These are phyloP conservation scores for Drosophila bifasciata DNA, from an alignment of 1,140 invertebrate genomes.

Conservation along the genomic window DNA sequence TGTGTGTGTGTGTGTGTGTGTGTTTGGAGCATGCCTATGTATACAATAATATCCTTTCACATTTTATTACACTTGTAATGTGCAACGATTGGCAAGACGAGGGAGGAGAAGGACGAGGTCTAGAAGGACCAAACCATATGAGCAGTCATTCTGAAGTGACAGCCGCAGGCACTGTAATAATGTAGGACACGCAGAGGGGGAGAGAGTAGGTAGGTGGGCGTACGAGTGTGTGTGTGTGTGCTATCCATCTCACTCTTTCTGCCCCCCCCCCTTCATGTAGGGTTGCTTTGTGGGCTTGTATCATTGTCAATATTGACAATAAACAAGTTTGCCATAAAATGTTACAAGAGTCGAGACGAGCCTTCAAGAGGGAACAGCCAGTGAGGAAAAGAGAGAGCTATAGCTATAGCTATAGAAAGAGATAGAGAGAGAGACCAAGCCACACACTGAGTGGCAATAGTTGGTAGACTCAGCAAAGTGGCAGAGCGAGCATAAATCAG, in stretches of 20 bases:
- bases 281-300: conserved; percentile 22
- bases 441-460: conserved; percentile 13
- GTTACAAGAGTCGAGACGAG: conserved; percentile 53
- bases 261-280: too few species aligned
- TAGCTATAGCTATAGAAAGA: too few species aligned
- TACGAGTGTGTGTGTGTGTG: not conserved
- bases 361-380: conserved; percentile 32
- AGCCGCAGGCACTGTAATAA: conserved; percentile 69
- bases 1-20: conserved; percentile 1
- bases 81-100: conserved; percentile 63
- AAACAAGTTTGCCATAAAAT: conserved; percentile 81
- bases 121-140: conserved; percentile 23
- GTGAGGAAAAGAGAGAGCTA: not conserved
- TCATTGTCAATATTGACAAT: conserved; percentile 82
- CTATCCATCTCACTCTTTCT: too few species aligned
- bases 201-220: conserved; percentile 13
- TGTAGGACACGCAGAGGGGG: conserved; percentile 51
- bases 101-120: not conserved
- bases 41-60: conserved; percentile 76
- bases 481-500: conserved; percentile 45
- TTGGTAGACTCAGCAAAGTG: conserved; percentile 21
- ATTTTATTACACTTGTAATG: conserved; percentile 82
- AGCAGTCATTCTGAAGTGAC: conserved; percentile 52
- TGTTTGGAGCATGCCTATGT: conserved; percentile 18
- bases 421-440: too few species aligned